These are phyloP conservation scores for Archilochus colubris DNA, from an alignment of 2,113 vertebrate genomes.

Conservation along the genomic window DNA sequence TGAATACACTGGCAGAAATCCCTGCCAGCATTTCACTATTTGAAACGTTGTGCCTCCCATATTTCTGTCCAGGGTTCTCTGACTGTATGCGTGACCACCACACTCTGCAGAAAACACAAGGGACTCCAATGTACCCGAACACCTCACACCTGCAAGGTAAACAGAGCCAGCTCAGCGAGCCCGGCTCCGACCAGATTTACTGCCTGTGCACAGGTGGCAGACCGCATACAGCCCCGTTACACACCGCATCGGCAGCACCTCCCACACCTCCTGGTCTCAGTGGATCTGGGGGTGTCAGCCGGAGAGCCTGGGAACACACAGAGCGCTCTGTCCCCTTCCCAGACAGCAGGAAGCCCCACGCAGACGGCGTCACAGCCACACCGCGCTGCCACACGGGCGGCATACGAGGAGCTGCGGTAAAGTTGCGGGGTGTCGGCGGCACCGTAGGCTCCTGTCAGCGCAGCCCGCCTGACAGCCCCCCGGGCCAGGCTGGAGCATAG, in stretches of 20 bases:
- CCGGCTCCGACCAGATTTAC: fast-evolving
- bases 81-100: background rate
- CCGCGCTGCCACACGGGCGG: too few species aligned
- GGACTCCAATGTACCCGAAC: background rate
- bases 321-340: background rate
- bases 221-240: fast-evolving
- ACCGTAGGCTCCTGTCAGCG: fast-evolving
- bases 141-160: background rate
- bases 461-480: too few species aligned
- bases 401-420: fast-evolving
- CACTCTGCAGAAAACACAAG: background rate
- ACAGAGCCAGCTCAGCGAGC: background rate
- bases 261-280: fast-evolving
- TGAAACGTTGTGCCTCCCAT: background rate
- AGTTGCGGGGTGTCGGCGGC: fast-evolving
- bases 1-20: fast-evolving
- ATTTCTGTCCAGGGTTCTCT: background rate
- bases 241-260: fast-evolving
- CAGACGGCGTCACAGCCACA: fast-evolving
- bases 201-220: fast-evolving
- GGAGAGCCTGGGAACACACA: background rate
- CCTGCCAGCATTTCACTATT: background rate
- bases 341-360: background rate
- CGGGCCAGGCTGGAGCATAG: background rate
- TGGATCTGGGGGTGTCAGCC: fast-evolving